Evolutionary conservation across 1,140 invertebrate species (phyloP).

Genomic region (Nylanderia fulva): DNA sequence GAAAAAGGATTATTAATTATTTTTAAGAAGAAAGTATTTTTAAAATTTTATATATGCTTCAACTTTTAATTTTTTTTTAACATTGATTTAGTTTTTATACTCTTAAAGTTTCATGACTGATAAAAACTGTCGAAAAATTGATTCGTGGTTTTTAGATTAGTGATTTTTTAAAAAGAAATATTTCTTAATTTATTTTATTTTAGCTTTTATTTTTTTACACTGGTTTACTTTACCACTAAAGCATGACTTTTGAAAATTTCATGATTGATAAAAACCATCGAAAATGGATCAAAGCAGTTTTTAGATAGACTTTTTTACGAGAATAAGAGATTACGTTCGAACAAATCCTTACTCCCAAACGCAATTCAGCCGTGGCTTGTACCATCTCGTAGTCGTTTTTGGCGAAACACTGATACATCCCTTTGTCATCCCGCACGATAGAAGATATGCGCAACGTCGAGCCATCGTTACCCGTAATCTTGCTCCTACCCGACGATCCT

Average conservation of each 20-base stretch:
- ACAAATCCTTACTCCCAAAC: conserved; percentile 91
- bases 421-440: conserved; percentile 92
- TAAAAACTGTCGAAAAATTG: too few species aligned
- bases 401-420: conserved; percentile 96
- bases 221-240: conserved; percentile 10
- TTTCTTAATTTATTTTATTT: background rate
- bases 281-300: background rate
- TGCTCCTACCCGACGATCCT: conserved; percentile 83
- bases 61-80: too few species aligned
- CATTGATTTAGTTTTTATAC: too few species aligned
- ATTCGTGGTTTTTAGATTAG: too few species aligned
- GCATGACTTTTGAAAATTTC: too few species aligned
- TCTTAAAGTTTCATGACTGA: too few species aligned
- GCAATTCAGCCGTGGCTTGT: conserved; percentile 92
- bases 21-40: too few species aligned
- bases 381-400: conserved; percentile 94
- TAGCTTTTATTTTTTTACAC: too few species aligned
- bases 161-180: too few species aligned
- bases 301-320: background rate
- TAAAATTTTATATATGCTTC: too few species aligned
- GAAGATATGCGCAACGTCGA: conserved; percentile 87
- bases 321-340: background rate
- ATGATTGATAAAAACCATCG: background rate
- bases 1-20: too few species aligned
- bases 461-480: conserved; percentile 81